Conservation (phyloP, 2,113 vertebrate genomes). For the Heterocephalus glaber region DNA sequence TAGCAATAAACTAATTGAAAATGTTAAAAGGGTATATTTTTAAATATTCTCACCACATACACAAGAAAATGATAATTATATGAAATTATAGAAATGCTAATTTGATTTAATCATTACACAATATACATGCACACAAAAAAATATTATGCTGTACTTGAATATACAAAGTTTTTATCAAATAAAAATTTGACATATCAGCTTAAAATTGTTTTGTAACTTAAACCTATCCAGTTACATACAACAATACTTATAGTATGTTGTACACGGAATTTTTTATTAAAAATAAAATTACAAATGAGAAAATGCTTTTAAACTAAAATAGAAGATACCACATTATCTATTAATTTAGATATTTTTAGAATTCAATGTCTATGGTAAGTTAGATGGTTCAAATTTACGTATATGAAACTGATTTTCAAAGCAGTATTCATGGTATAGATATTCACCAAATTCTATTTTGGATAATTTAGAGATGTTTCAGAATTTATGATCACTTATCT, state of each 20-base stretch:
- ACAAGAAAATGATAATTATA: background rate
- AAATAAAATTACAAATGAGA: background rate
- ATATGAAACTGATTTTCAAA: background rate
- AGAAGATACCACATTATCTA: too few relatives aligned
- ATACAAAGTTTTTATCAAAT: too few relatives aligned
- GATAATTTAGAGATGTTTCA: background rate
- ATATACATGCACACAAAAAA: background rate
- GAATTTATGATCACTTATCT: background rate
- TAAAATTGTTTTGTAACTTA: background rate
- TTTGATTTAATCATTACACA: background rate
- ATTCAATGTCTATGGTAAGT: background rate
- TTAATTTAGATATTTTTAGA: background rate
- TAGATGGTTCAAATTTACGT: background rate
- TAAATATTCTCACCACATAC: background rate
- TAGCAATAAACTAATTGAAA: background rate
- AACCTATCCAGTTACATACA: background rate
- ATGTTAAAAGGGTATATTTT: background rate
- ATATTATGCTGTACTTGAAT: background rate
- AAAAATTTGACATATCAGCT: background rate
- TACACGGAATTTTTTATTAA: background rate
- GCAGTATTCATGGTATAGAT: background rate
- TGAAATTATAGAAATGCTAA: background rate
- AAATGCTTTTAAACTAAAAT: background rate
- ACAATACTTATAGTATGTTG: background rate
- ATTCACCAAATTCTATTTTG: background rate